Conservation (phyloP, 2,797 vertebrate species). For the Rhinatrema bivittatum region DNA sequence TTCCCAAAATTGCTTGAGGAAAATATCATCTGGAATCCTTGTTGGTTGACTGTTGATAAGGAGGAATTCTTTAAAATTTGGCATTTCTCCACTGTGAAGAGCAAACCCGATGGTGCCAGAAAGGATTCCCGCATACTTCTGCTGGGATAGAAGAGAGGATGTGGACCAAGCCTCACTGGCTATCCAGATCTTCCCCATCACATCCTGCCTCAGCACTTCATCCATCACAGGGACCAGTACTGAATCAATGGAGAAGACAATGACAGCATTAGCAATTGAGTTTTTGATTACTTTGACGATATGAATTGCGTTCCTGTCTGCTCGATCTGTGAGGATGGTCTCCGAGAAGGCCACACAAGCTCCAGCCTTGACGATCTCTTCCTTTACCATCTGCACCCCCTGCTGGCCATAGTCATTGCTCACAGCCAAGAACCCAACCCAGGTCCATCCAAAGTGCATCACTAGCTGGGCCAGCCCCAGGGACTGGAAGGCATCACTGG, state of each 20-base stretch:
- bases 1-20: slow-evolving; percentile 8
- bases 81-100: not conserved
- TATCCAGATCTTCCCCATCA: slow-evolving; percentile 12
- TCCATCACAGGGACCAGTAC: slow-evolving; percentile 8
- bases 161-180: slow-evolving; percentile 18
- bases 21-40: slow-evolving; percentile 5
- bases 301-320: not conserved
- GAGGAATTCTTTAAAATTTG: not conserved
- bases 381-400: slow-evolving; percentile 1
- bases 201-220: slow-evolving; percentile 3
- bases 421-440: slow-evolving; percentile 9
- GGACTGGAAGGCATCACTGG: slow-evolving; percentile 6
- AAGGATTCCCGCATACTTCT: slow-evolving; percentile 2
- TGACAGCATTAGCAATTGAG: slow-evolving; percentile 1
- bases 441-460: slow-evolving; percentile 8
- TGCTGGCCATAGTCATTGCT: slow-evolving; percentile 8
- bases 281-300: not conserved
- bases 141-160: slow-evolving; percentile 1
- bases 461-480: slow-evolving; percentile 5
- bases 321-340: slow-evolving; percentile 1
- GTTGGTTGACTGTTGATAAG: not conserved
- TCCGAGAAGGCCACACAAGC: slow-evolving; percentile 7
- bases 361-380: not conserved
- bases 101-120: slow-evolving; percentile 10
- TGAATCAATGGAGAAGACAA: slow-evolving; percentile 10